These are phyloP conservation scores for Camponotus vicinus DNA, from an alignment of 1,140 invertebrate genomes.

Conservation along the genomic window DNA sequence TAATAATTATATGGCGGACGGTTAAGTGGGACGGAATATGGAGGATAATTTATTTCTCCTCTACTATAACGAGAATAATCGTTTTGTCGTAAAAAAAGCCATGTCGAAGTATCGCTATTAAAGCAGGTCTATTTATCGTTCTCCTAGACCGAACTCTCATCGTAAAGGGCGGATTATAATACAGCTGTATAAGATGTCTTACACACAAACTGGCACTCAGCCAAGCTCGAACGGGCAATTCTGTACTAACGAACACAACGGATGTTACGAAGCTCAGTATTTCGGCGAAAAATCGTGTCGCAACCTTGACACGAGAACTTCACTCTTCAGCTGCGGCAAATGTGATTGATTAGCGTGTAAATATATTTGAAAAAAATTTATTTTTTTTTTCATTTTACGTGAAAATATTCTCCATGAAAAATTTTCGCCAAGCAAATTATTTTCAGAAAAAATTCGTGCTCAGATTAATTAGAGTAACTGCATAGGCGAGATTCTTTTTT, in stretches of 20 bases:
- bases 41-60: constrained; percentile 19
- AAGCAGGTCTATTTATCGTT: constrained; percentile 28
- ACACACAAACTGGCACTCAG: constrained; percentile 45
- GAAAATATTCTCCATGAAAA: not conserved
- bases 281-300: not conserved
- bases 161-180: constrained; percentile 19
- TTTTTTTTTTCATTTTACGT: not conserved
- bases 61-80: constrained; percentile 23
- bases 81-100: constrained; percentile 4
- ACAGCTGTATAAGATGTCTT: constrained; percentile 52
- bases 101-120: constrained; percentile 32
- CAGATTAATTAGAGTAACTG: not conserved
- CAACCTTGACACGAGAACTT: not conserved
- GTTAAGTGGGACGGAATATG: constrained; percentile 5
- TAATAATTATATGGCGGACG: not conserved
- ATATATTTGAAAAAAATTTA: not conserved
- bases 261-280: constrained; percentile 38
- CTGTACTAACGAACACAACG: constrained; percentile 38
- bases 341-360: not conserved
- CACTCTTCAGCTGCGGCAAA: not conserved
- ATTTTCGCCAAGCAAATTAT: not conserved
- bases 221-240: constrained; percentile 36
- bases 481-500: constrained; percentile 1
- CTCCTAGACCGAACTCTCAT: constrained; percentile 26
- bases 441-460: not conserved